Conservation (phyloP, 2,797 vertebrate species). For the Ceyx erithaca region DNA sequence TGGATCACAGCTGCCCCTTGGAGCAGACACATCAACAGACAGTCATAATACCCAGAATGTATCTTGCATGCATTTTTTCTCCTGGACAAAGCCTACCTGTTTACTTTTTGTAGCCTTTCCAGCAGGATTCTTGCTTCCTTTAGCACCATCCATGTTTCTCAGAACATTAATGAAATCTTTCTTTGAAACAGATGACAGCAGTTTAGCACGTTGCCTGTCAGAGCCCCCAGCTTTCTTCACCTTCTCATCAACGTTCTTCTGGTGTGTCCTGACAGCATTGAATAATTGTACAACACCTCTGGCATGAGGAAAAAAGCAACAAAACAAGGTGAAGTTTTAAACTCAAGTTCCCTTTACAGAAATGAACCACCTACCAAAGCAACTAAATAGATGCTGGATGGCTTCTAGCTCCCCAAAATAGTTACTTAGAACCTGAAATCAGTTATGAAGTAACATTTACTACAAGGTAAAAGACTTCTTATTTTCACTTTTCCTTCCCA, state of each 20-base stretch:
- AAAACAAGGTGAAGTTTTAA: not conserved
- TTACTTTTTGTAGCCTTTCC: conserved; percentile 59
- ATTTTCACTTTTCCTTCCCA: not conserved
- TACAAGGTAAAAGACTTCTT: not conserved
- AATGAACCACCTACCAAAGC: not conserved
- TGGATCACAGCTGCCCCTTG: not conserved
- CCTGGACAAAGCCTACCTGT: conserved; percentile 64
- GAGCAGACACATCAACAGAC: not conserved
- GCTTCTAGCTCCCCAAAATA: not conserved
- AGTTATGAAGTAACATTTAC: not conserved
- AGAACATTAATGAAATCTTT: conserved; percentile 94
- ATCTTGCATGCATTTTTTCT: not conserved
- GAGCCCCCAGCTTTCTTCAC: conserved; percentile 88
- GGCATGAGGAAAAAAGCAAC: not conserved
- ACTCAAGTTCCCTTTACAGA: not conserved
- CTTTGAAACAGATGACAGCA: conserved; percentile 90
- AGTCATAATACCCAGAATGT: not conserved
- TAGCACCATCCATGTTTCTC: conserved; percentile 75
- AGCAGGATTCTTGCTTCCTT: conserved; percentile 36
- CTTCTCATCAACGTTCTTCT: conserved; percentile 85
- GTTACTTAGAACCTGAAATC: not conserved
- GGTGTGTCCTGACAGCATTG: conserved; percentile 92
- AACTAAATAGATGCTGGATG: not conserved
- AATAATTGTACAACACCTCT: conserved; percentile 96
- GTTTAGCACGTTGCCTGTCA: conserved; percentile 88